phyloP scores from a whole-genome alignment of 2,113 vertebrate genomes.

The Chaenocephalus aceratus region DNA sequence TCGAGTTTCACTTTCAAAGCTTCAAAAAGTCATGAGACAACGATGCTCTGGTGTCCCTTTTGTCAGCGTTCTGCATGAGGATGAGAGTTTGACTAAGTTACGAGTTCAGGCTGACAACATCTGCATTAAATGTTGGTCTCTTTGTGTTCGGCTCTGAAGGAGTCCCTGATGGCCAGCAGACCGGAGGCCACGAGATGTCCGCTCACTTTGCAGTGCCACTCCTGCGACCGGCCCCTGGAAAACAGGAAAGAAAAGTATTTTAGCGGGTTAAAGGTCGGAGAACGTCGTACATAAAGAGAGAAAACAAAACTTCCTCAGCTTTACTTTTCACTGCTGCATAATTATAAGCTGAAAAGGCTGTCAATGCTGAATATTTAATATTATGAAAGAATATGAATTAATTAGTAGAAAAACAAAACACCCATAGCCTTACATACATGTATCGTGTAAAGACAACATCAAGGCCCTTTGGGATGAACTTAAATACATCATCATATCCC shows the following conservation, averaged over 20 bases:
- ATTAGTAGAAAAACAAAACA: not conserved
- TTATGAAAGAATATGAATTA: too few species aligned
- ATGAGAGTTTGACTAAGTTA: not conserved
- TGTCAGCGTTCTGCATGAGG: not conserved
- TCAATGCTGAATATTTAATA: not conserved
- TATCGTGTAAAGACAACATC: not conserved
- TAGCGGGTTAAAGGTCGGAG: not conserved
- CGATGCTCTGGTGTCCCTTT: not conserved
- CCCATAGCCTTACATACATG: not conserved
- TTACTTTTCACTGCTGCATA: too few species aligned
- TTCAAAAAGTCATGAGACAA: not conserved
- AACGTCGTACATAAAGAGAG: not conserved
- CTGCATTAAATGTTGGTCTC: constrained; percentile 66
- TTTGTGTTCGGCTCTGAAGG: constrained; percentile 73
- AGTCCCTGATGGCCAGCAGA: constrained; percentile 81
- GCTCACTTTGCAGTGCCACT: constrained; percentile 85
- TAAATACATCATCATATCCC: not conserved
- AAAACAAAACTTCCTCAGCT: not conserved
- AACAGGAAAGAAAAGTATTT: not conserved
- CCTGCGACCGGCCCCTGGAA: constrained; percentile 83
- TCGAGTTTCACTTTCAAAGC: constrained; percentile 7
- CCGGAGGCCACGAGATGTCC: constrained; percentile 80
- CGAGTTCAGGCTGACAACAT: not conserved
- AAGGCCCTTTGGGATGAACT: not conserved
- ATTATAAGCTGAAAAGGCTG: not conserved